Percentiles rank a stretch among this genome's conserved stretches.
Evolutionary conservation across 2,888 invertebrate species (phyloP).

Genomic region (Erynnis tages): DNA sequence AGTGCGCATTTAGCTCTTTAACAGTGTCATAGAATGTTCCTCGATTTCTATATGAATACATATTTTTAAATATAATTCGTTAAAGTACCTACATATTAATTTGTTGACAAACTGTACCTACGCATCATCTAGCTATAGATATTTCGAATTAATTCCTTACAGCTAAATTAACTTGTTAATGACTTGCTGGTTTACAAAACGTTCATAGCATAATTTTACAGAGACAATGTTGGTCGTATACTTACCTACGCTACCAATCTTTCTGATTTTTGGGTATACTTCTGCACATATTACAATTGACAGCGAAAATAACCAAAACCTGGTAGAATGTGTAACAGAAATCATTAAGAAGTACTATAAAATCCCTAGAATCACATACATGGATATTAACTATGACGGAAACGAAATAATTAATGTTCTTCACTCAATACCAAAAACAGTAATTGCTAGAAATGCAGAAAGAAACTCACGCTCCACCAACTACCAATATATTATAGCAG

Average conservation of each 20-base stretch:
- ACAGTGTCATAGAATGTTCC: too few species aligned
- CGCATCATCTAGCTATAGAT: too few species aligned
- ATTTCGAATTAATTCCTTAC: too few species aligned
- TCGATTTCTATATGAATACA: too few species aligned
- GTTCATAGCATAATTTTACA: neutral
- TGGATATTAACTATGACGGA: slow-evolving; percentile 13
- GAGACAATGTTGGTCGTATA: neutral
- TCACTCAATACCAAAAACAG: neutral
- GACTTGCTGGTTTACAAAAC: neutral
- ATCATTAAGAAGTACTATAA: slow-evolving; percentile 1
- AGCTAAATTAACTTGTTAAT: neutral
- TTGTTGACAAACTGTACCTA: too few species aligned
- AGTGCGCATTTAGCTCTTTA: too few species aligned
- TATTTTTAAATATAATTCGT: too few species aligned
- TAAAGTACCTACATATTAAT: too few species aligned
- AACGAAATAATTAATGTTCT: slow-evolving; percentile 9
- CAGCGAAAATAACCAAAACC: neutral
- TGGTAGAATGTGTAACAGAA: slow-evolving; percentile 2
- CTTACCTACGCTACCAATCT: neutral
- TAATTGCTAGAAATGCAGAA: neutral
- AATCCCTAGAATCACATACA: neutral
- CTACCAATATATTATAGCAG: slow-evolving; percentile 42
- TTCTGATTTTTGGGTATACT: neutral
- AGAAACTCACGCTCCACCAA: slow-evolving; percentile 13
- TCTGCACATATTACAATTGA: neutral